Base-by-base conservation (phyloP, 1,140 invertebrate genomes). In the Caenorhabditis brenneri region DNA sequence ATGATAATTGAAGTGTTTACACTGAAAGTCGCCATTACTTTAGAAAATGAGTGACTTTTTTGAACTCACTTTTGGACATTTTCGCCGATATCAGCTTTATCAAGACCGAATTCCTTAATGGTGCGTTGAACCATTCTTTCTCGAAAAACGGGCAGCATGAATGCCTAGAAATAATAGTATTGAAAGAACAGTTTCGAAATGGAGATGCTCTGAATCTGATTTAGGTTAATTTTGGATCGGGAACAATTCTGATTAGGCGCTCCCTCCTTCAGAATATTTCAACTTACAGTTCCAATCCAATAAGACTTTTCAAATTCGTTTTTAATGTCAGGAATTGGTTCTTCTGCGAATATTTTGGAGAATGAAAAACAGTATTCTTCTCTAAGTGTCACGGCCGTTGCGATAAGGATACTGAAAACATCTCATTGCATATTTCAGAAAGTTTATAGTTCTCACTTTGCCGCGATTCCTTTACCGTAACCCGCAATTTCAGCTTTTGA, bases 331-430 rank as follows among this genome's bases (percentile, higher is more conserved):
- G 12, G 33, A 5, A 74, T 42, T 10, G 65, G 36, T 7, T 74
- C 36, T 74, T 42, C 36, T 24, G 33, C 10, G n/a, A 74, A 74
- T 24, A 74, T n/a, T 19, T 4, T 6, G 7, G 9, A 12, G n/a
- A 74, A 74, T n/a, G 65, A 74, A n/a, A 22, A 42, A 24, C 65
- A 74, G 24, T 39, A 74, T 5, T 74, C 65, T 7, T 74, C 65
- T 24, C 15, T n/a, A 42, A 74, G 65, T 27, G 42, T 42, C 4
- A 15, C 65, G 10, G 65, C 65, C 5, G 36, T 46, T 22, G 65
- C 65, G 3, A 74, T n/a, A 42, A 74, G 65, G 24, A 74, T 74
- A 31, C 58, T 65, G 31, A n/a, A 65, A 65, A 15, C 19, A 15
- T 6, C 48, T n/a, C 5, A 36, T 65, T 5, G 4, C 24, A 55